Percentiles rank a stretch among this genome's conserved stretches.
Conservation (phyloP, 2,797 vertebrate genomes). For the Helostoma temminkii region DNA sequence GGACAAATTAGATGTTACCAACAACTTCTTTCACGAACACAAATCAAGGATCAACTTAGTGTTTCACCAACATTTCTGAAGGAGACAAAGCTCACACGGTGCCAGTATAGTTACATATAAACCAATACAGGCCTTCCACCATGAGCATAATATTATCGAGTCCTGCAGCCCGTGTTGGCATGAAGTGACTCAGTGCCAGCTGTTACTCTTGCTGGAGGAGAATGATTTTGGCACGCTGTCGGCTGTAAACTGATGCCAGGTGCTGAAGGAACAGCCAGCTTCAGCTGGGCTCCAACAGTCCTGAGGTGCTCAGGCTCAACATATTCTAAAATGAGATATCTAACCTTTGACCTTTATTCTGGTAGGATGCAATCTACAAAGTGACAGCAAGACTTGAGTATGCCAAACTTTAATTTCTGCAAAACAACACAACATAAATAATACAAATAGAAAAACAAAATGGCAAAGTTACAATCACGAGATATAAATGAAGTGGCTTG, state of each 20-base stretch:
- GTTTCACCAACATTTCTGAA: conserved; percentile 27
- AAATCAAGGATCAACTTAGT: conserved; percentile 14
- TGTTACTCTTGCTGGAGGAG: conserved; percentile 59
- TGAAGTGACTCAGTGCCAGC: conserved; percentile 57
- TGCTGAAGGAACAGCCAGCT: conserved; percentile 45
- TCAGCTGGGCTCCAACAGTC: conserved; percentile 48
- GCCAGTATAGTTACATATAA: conserved; percentile 35
- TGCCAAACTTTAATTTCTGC: background rate
- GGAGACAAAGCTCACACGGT: conserved; percentile 4
- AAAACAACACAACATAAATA: background rate
- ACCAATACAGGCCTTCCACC: conserved; percentile 37
- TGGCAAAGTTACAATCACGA: too few species aligned
- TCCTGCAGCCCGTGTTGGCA: conserved; percentile 56
- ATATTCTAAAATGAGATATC: conserved; percentile 52
- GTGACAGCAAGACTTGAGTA: background rate
- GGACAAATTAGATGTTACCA: too few species aligned
- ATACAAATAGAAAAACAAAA: too few species aligned
- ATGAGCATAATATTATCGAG: conserved; percentile 50
- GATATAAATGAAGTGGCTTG: too few species aligned
- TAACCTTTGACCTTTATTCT: conserved; percentile 48
- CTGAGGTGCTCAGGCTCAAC: conserved; percentile 40
- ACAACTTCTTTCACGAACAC: too few species aligned
- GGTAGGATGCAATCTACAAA: conserved; percentile 9
- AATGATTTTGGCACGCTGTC: conserved; percentile 44
- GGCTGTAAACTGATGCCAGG: conserved; percentile 55